These are phyloP conservation scores for Urocyon cinereoargenteus DNA, from an alignment of 2,797 vertebrate species.

Conservation along the genomic window DNA sequence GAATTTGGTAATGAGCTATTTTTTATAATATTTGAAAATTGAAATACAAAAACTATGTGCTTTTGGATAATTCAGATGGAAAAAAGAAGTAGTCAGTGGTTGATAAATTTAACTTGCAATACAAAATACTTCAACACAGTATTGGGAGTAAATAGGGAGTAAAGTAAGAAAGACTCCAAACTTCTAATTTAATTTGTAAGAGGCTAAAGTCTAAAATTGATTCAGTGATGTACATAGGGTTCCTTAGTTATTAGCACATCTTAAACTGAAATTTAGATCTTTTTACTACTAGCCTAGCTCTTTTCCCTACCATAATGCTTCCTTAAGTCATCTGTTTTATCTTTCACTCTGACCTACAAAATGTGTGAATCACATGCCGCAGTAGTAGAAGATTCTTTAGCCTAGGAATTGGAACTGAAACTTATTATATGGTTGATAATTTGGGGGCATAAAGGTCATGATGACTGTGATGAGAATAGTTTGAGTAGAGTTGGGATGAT, in stretches of 20 bases:
- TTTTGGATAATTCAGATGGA: slow-evolving; percentile 15
- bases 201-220: background rate
- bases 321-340: background rate
- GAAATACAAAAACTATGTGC: background rate
- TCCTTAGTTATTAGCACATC: background rate
- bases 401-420: background rate
- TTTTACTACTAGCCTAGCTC: background rate
- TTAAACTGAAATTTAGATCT: slow-evolving; percentile 17
- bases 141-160: background rate
- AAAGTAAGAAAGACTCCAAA: slow-evolving; percentile 4
- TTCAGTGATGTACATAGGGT: background rate
- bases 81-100: background rate
- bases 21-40: slow-evolving; percentile 27
- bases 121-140: background rate
- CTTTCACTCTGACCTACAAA: background rate
- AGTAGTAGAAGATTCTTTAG: background rate
- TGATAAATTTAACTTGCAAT: slow-evolving; percentile 1
- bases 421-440: slow-evolving; percentile 6
- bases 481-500: background rate
- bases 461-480: background rate
- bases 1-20: background rate
- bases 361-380: background rate
- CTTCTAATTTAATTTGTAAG: background rate
- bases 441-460: background rate
- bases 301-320: background rate